phyloP scores from a whole-genome alignment of 2,113 vertebrate genomes.

The Myrmecophaga tridactyla region DNA sequence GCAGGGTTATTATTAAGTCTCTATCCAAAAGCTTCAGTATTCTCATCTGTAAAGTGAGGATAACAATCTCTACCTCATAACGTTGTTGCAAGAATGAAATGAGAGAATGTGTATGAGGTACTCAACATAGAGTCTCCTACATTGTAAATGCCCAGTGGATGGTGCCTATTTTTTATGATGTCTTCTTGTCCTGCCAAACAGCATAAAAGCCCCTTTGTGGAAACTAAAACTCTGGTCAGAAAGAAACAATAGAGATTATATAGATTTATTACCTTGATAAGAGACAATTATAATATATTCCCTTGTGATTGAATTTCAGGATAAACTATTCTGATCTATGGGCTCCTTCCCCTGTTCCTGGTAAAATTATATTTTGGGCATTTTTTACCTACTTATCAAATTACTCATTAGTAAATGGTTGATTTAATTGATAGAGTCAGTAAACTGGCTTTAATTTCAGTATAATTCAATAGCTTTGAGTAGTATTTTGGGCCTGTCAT shows the following conservation, averaged over 20 bases:
- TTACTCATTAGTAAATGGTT: neutral
- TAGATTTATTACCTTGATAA: neutral
- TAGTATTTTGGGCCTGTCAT: neutral
- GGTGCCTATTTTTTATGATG: neutral
- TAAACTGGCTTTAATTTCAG: conserved; percentile 5
- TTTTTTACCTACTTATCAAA: conserved; percentile 29
- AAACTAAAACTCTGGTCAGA: neutral
- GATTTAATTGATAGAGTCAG: neutral
- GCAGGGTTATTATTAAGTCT: neutral
- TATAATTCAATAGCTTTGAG: neutral
- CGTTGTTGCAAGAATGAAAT: neutral
- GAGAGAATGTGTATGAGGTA: neutral
- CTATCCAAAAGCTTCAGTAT: neutral
- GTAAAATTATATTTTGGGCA: neutral
- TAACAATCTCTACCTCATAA: too few species aligned
- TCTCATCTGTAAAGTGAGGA: too few species aligned
- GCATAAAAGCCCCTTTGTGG: neutral
- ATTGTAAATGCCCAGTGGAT: neutral
- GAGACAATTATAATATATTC: neutral
- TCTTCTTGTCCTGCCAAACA: neutral
- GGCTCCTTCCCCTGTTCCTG: neutral
- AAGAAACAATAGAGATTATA: conserved; percentile 2
- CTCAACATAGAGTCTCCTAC: neutral
- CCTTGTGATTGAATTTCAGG: neutral
- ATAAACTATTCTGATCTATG: neutral